Percentiles rank a stretch among this genome's conserved stretches.
Conservation (phyloP, 2,113 vertebrate genomes). For the Thunnus maccoyii region DNA sequence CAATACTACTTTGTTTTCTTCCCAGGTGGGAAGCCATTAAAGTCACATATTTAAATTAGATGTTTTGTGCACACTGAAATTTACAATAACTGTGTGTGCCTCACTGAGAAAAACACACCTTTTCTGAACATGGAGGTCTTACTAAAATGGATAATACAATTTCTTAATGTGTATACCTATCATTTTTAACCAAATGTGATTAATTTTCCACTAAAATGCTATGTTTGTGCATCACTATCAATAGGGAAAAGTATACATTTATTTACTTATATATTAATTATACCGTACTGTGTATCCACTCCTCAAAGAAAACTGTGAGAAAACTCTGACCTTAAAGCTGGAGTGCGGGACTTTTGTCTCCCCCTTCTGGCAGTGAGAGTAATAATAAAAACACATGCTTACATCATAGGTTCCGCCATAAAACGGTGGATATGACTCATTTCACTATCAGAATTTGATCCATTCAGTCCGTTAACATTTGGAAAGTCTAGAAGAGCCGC, state of each 20-base stretch:
- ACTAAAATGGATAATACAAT: neutral
- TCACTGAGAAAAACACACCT: neutral
- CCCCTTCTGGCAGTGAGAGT: too few species aligned
- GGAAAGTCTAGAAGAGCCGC: too few species aligned
- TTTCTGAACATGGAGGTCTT: neutral
- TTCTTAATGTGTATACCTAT: neutral
- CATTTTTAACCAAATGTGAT: neutral
- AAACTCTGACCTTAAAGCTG: too few species aligned
- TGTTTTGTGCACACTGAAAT: slow-evolving; percentile 13
- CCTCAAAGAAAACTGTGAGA: too few species aligned
- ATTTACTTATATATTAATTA: neutral
- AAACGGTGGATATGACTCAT: too few species aligned
- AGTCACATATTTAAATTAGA: slow-evolving; percentile 21
- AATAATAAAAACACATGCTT: too few species aligned
- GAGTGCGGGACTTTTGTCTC: too few species aligned
- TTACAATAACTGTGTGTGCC: neutral
- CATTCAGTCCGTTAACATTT: too few species aligned
- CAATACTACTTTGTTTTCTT: slow-evolving; percentile 27
- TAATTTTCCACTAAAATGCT: neutral
- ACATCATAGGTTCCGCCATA: too few species aligned
- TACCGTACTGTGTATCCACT: neutral
- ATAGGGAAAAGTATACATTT: neutral
- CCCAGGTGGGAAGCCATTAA: slow-evolving; percentile 8
- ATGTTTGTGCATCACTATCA: neutral
- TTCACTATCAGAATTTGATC: too few species aligned